Conservation (phyloP, 2,888 invertebrate genomes). For the Papilio demoleus region DNA sequence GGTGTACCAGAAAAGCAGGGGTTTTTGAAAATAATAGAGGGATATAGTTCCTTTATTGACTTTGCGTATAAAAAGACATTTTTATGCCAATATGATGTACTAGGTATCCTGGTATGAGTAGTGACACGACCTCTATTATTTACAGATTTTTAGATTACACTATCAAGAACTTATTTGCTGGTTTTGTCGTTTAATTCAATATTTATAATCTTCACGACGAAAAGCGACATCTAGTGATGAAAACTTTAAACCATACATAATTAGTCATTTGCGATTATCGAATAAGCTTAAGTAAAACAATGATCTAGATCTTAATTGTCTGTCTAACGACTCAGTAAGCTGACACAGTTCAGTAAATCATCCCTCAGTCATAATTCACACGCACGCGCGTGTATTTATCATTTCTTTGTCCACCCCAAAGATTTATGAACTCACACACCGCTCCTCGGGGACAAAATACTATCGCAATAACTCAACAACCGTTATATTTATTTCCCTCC, state of each 20-base stretch:
- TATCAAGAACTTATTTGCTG: no score
- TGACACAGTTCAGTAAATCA: slow-evolving; percentile 65
- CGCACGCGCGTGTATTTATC: slow-evolving; percentile 67
- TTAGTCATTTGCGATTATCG: neutral
- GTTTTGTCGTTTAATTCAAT: neutral
- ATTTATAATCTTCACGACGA: neutral
- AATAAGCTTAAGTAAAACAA: neutral
- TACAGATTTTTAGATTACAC: no score
- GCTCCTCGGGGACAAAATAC: slow-evolving; percentile 52
- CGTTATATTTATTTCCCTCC: slow-evolving; percentile 55
- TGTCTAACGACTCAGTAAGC: slow-evolving; percentile 39
- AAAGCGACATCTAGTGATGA: neutral
- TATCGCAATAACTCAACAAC: slow-evolving; percentile 53
- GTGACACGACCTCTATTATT: no score
- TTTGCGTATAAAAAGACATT: no score
- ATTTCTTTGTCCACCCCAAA: slow-evolving; percentile 73
- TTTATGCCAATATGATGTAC: no score
- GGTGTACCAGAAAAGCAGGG: no score
- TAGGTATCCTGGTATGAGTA: no score
- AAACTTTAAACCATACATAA: neutral
- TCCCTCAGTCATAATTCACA: slow-evolving; percentile 62
- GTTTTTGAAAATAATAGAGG: no score
- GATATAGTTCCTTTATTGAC: no score
- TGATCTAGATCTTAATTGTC: neutral
- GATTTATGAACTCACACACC: slow-evolving; percentile 60